Conservation (phyloP, 2,888 invertebrate species). For the Ophraella communa region DNA sequence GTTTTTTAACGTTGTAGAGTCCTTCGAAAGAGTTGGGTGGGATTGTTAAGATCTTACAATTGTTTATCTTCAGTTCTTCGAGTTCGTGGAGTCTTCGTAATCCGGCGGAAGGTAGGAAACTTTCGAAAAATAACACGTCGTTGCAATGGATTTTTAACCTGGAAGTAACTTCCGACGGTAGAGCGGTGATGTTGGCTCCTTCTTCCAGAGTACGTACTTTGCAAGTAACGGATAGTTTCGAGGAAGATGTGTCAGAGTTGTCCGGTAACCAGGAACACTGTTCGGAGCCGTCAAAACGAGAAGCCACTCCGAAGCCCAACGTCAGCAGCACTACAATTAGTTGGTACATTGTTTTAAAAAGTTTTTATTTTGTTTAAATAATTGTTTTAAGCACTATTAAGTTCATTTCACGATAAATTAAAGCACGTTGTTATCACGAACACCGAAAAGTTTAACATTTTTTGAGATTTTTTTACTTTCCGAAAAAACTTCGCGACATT, state of each 20-base stretch:
- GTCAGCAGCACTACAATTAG: slow-evolving; percentile 56
- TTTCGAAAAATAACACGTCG: slow-evolving; percentile 79
- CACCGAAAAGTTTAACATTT: slow-evolving; percentile 22
- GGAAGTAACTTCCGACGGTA: slow-evolving; percentile 74
- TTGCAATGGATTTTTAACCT: slow-evolving; percentile 79
- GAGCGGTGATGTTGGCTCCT: slow-evolving; percentile 69
- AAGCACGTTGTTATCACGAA: slow-evolving; percentile 10
- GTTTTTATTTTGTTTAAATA: slow-evolving; percentile 53
- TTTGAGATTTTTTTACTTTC: slow-evolving; percentile 11
- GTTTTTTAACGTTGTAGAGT: slow-evolving; percentile 76
- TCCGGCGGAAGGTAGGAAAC: slow-evolving; percentile 73
- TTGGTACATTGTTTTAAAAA: slow-evolving; percentile 61
- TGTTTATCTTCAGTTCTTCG: slow-evolving; percentile 75
- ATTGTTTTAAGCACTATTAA: slow-evolving; percentile 5
- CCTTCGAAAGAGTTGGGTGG: slow-evolving; percentile 82
- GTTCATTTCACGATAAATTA: slow-evolving; percentile 37
- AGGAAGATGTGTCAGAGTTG: slow-evolving; percentile 61
- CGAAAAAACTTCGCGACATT: slow-evolving; percentile 44
- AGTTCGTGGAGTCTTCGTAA: slow-evolving; percentile 72
- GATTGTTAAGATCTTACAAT: slow-evolving; percentile 81
- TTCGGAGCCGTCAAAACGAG: slow-evolving; percentile 58
- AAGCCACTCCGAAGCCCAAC: slow-evolving; percentile 41
- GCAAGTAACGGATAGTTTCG: slow-evolving; percentile 67
- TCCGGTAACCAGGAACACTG: slow-evolving; percentile 61
- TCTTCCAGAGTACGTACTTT: slow-evolving; percentile 74